These are phyloP conservation scores for Steinernema carpocapsae DNA, from an alignment of 2,888 invertebrate genomes.

Conservation along the genomic window DNA sequence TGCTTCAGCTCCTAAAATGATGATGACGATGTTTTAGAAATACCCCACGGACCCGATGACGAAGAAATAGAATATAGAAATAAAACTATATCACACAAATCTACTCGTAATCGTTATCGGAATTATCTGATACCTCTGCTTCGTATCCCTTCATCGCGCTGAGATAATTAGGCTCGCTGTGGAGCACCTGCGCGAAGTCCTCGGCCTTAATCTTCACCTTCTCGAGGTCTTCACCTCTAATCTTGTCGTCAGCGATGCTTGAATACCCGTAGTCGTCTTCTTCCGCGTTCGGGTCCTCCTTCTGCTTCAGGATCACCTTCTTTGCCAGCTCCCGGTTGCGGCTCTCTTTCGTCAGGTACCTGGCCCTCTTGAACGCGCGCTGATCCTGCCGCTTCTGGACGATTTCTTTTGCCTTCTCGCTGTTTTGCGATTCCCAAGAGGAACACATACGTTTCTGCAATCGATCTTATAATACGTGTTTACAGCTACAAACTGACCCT, in stretches of 20 bases:
- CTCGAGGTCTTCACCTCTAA: background rate
- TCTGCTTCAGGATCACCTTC: background rate
- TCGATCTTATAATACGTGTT: background rate
- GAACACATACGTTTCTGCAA: background rate
- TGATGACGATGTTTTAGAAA: too few species aligned
- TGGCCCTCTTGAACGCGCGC: background rate
- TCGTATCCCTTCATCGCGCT: too few species aligned
- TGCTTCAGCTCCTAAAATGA: too few species aligned
- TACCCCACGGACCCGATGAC: too few species aligned
- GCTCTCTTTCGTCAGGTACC: background rate
- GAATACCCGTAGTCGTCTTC: constrained; percentile 30
- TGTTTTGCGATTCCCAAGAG: background rate
- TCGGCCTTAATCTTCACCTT: background rate
- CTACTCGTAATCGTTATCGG: too few species aligned
- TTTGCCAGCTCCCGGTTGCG: background rate
- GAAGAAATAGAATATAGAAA: too few species aligned
- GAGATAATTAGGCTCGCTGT: too few species aligned
- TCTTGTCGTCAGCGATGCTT: background rate
- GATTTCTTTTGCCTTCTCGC: constrained; percentile 10
- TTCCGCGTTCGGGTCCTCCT: constrained; percentile 12
- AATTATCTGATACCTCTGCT: too few species aligned
- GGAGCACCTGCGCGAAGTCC: too few species aligned
- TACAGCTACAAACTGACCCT: background rate
- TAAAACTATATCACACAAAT: too few species aligned
- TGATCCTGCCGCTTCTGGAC: background rate